A percentile compares a stretch with the other conserved stretches of the same genome.
Evolutionary conservation across 2,113 vertebrate species (phyloP).

Genomic region (Proterorhinus semilunaris): DNA sequence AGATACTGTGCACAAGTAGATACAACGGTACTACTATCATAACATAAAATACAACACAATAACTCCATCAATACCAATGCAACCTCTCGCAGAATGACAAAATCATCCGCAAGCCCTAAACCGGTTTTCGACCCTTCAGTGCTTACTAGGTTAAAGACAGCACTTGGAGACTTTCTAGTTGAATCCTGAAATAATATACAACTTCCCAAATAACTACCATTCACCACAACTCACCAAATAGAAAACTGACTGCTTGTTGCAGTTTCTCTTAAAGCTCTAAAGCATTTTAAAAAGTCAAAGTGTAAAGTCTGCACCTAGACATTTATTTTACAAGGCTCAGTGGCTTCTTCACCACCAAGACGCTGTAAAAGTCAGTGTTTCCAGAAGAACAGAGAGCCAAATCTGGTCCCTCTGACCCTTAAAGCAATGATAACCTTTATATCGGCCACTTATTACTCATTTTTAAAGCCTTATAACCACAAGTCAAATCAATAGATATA

Average conservation of each 20-base stretch:
- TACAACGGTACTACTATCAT: slow-evolving; percentile 65
- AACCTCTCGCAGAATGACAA: slow-evolving; percentile 38
- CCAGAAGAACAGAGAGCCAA: slow-evolving; percentile 68
- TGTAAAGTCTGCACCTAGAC: slow-evolving; percentile 45
- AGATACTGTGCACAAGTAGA: slow-evolving; percentile 83
- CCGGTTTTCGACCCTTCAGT: slow-evolving; percentile 43
- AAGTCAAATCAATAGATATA: slow-evolving; percentile 73
- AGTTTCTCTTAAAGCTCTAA: slow-evolving; percentile 71
- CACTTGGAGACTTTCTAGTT: slow-evolving; percentile 42
- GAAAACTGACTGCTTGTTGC: slow-evolving; percentile 45
- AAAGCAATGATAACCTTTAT: slow-evolving; percentile 79
- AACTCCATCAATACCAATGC: slow-evolving; percentile 42
- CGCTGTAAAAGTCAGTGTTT: slow-evolving; percentile 72
- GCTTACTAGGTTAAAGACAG: slow-evolving; percentile 37
- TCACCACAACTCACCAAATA: slow-evolving; percentile 34
- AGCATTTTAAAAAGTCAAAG: slow-evolving; percentile 50
- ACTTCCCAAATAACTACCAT: slow-evolving; percentile 30
- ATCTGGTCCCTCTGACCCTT: slow-evolving; percentile 61
- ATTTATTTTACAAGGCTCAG: slow-evolving; percentile 47
- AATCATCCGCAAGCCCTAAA: slow-evolving; percentile 30
- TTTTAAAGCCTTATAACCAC: slow-evolving; percentile 84
- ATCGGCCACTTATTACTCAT: slow-evolving; percentile 77
- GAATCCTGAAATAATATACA: slow-evolving; percentile 46
- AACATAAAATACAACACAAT: slow-evolving; percentile 44
- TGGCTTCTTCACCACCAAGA: slow-evolving; percentile 37